phyloP scores from a whole-genome alignment of 2,797 vertebrate species.

The Ctenosaura bakeri region DNA sequence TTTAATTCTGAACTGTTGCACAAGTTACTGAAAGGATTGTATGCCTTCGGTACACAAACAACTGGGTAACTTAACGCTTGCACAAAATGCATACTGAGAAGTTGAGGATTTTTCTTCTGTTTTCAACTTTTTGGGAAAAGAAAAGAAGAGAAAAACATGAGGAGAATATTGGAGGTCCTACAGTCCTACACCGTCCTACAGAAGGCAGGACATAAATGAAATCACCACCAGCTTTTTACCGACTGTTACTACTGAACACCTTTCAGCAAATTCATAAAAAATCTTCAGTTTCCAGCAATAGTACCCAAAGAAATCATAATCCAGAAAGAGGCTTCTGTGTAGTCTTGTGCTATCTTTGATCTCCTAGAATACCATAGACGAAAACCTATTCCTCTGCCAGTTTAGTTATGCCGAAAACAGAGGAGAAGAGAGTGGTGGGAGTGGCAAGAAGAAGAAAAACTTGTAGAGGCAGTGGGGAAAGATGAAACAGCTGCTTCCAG shows the following conservation, averaged over 20 bases:
- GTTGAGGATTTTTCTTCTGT: background rate
- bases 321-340: background rate
- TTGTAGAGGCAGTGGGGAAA: too few species aligned
- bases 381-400: background rate
- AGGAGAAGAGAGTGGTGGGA: too few species aligned
- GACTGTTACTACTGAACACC: background rate
- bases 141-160: background rate
- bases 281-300: background rate
- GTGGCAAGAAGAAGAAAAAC: too few species aligned
- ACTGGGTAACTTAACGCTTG: background rate
- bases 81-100: background rate
- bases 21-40: background rate
- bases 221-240: background rate
- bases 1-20: background rate
- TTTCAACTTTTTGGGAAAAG: background rate
- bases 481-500: too few species aligned
- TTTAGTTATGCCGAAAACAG: background rate
- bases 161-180: background rate
- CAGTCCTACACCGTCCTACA: background rate
- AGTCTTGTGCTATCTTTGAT: background rate
- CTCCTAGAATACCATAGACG: background rate
- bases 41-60: background rate
- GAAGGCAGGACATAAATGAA: background rate
- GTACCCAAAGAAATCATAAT: too few species aligned
- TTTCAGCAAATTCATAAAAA: background rate